Base-by-base conservation (phyloP, 1,140 invertebrate species). In the Eumaeus atala region DNA sequence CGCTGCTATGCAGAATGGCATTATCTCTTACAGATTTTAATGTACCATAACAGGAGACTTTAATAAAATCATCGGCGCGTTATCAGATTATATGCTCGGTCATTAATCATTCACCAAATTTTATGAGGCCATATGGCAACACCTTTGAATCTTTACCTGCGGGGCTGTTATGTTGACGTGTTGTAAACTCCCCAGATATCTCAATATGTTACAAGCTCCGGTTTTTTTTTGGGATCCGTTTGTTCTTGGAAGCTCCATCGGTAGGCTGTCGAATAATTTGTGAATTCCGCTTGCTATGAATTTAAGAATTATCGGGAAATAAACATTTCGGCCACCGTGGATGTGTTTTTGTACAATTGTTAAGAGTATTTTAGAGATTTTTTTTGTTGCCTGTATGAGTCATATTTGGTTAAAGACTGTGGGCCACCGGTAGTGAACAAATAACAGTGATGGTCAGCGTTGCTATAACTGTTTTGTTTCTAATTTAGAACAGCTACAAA, bases 51-150 rank as follows among this genome's bases (percentile, higher is more conserved):
- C 42, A 40, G 34, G 34, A 28, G 9, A 54, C 40, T 54, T 44
- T 54, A 44, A 54, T 54, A 40, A 36, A 44, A 54, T 54, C 51
- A 42, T 35, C 51, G n/a, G 17, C 16, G 51, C 51, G 51, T 44
- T 54, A 44, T 44, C 40, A 40, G 38, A 40, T 40, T 40, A n/a
- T 44, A 44, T 54, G 44, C 47, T 54, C 38, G 42, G 28, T 10
- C 28, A 54, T 54, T 47, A 54, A 54, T 54, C 51, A 54, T 54
- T 35, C 34, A 16, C 38, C 33, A 38, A 54, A 54, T 44, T 54
- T 54, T 54, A 54, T 47, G 35, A 34, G 51, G 47, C 51, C 51
- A 54, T 54, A 54, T 54, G 51, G 40, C 51, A 42, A 54, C 51
- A 54, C 51, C 51, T 54, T 47, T 8, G 38, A 34, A 11, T 54